Percentiles rank a stretch among this genome's conserved stretches.
Evolutionary conservation across 2,797 vertebrate species (phyloP).

Genomic region (Jordanella pulchra): DNA sequence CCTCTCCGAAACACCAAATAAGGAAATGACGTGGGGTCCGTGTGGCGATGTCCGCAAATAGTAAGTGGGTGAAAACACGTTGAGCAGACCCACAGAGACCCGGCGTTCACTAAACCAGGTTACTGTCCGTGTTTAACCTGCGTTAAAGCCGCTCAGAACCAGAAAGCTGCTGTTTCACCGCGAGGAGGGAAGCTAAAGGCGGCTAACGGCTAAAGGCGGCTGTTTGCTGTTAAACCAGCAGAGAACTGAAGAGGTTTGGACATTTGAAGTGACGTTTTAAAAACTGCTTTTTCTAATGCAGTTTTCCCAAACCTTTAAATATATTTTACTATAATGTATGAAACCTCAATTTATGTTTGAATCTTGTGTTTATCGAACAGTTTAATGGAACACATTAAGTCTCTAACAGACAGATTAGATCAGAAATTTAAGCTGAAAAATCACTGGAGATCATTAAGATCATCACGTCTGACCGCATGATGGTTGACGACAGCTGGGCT

Average conservation of each 20-base stretch:
- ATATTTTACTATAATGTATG: too few species aligned
- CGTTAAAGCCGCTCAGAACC: not conserved
- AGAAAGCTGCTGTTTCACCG: not conserved
- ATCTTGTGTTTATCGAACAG: too few species aligned
- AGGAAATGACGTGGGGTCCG: conserved; percentile 74
- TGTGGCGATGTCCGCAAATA: conserved; percentile 38
- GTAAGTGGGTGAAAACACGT: conserved; percentile 1
- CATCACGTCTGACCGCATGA: not conserved
- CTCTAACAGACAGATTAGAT: too few species aligned
- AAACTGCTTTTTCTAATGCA: not conserved
- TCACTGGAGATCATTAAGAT: not conserved
- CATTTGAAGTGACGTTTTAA: not conserved
- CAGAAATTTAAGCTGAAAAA: not conserved
- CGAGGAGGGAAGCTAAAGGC: conserved; percentile 1
- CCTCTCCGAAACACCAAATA: conserved; percentile 46
- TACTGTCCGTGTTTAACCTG: not conserved
- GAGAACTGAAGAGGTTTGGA: not conserved
- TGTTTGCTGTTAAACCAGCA: not conserved
- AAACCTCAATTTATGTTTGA: too few species aligned
- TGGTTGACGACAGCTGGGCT: not conserved
- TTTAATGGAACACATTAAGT: too few species aligned
- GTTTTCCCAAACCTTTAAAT: not conserved
- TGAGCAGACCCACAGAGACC: conserved; percentile 1
- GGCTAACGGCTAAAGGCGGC: conserved; percentile 1
- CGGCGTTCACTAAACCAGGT: conserved; percentile 10